phyloP scores from a whole-genome alignment of 2,888 invertebrate genomes.

The Temnothorax unifasciatus region DNA sequence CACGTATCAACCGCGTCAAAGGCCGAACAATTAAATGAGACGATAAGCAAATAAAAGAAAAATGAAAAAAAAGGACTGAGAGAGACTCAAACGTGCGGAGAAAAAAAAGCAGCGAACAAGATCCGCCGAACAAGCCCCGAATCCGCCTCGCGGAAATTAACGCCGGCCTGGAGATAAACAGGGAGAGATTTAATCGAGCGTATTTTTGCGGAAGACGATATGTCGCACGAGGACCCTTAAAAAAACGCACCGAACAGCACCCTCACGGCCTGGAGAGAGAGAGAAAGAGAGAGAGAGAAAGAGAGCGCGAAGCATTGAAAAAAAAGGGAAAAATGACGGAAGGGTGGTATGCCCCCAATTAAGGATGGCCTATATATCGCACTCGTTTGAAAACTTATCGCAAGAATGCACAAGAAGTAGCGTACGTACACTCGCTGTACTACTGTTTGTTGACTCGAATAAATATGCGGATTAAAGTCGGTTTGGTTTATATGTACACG shows the following conservation, averaged over 20 bases:
- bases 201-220: conserved; percentile 57
- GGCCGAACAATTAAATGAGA: conserved; percentile 25
- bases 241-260: conserved; percentile 62
- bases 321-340: conserved; percentile 38
- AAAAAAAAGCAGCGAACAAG: conserved; percentile 10
- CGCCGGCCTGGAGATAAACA: conserved; percentile 55
- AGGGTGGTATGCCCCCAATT: conserved; percentile 49
- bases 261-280: conserved; percentile 60
- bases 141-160: conserved; percentile 51
- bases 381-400: conserved; percentile 72
- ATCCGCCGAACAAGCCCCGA: conserved; percentile 5
- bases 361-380: conserved; percentile 72
- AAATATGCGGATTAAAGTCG: conserved; percentile 76
- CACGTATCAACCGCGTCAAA: conserved; percentile 21
- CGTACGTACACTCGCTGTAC: conserved; percentile 79
- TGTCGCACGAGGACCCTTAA: conserved; percentile 60
- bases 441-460: conserved; percentile 81
- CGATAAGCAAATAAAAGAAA: not conserved
- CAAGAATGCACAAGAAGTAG: conserved; percentile 75
- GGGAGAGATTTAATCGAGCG: conserved; percentile 59
- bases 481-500: conserved; percentile 81
- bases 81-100: not conserved
- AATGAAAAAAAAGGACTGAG: not conserved
- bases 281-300: conserved; percentile 36
- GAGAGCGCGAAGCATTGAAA: conserved; percentile 31